Evolutionary conservation across 1,140 invertebrate genomes (phyloP).

Genomic region (Lordiphosa clarofinis): DNA sequence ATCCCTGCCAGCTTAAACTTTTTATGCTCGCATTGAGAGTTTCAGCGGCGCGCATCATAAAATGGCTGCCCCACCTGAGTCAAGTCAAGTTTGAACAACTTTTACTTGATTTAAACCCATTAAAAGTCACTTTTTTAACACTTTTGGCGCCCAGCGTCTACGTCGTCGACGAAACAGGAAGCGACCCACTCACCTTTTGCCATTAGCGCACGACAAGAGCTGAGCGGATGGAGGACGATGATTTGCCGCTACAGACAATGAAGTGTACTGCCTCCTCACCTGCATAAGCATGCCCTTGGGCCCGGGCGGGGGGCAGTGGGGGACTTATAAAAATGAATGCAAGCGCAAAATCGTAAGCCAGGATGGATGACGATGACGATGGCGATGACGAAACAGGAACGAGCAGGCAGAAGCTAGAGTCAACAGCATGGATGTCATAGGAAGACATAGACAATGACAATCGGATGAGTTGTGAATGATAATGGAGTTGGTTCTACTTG

Average conservation of each 20-base stretch:
- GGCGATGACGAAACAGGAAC: slow-evolving; percentile 1
- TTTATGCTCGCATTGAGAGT: slow-evolving; percentile 60
- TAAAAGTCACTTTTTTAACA: slow-evolving; percentile 78
- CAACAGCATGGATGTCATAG: slow-evolving; percentile 38
- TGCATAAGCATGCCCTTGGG: slow-evolving; percentile 63
- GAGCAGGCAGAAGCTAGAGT: slow-evolving; percentile 26
- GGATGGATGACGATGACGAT: slow-evolving; percentile 26
- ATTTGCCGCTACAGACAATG: slow-evolving; percentile 41
- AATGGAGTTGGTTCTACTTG: slow-evolving; percentile 33
- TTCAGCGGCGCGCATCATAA: slow-evolving; percentile 63
- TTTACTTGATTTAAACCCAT: slow-evolving; percentile 78
- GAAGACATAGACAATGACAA: slow-evolving; percentile 66
- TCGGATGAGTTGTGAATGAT: slow-evolving; percentile 77
- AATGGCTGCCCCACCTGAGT: slow-evolving; percentile 36
- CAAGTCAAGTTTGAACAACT: slow-evolving; percentile 77
- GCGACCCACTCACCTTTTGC: slow-evolving; percentile 46
- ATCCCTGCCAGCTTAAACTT: slow-evolving; percentile 69
- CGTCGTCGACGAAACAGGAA: slow-evolving; percentile 7
- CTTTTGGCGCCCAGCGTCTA: slow-evolving; percentile 46
- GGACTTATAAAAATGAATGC: slow-evolving; percentile 51
- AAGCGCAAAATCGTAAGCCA: slow-evolving; percentile 49
- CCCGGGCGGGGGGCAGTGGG: background rate
- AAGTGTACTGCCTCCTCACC: slow-evolving; percentile 29
- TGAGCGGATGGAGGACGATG: slow-evolving; percentile 25
- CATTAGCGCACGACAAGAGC: slow-evolving; percentile 39